Evolutionary conservation across 2,113 vertebrate genomes (phyloP).

Genomic region (Stictonetta naevosa): DNA sequence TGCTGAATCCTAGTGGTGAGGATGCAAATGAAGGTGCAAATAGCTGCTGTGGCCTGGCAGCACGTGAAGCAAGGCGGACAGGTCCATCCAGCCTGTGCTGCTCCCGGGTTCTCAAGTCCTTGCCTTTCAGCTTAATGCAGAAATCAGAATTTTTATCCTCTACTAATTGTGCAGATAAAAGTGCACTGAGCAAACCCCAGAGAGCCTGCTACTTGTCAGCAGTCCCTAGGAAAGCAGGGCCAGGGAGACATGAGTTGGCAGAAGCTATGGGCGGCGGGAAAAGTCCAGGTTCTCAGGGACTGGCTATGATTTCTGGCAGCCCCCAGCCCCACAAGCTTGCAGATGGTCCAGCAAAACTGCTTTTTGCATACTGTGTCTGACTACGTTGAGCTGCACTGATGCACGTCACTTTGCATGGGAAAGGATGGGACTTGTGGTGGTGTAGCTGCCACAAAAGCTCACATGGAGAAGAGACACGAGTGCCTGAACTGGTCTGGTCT

Average conservation of each 20-base stretch:
- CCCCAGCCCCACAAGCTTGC: background rate
- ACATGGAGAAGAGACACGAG: background rate
- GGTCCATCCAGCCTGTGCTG: background rate
- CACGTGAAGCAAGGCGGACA: background rate
- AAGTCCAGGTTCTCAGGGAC: background rate
- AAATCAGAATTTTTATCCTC: background rate
- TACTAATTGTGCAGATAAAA: background rate
- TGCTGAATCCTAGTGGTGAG: background rate
- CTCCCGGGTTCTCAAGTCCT: background rate
- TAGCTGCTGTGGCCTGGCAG: background rate
- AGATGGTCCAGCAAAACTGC: background rate
- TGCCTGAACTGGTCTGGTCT: background rate
- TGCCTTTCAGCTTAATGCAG: background rate
- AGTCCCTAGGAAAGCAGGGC: background rate
- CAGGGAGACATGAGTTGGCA: background rate
- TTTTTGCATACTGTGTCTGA: background rate
- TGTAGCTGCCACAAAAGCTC: background rate
- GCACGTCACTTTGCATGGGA: accelerated
- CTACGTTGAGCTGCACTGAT: background rate
- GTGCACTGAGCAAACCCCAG: background rate
- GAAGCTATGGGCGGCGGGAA: background rate
- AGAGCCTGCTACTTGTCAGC: background rate
- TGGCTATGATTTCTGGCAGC: background rate
- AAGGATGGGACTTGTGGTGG: background rate
- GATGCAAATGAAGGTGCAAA: background rate